Conservation (phyloP, 2,113 vertebrate genomes). For the Dunckerocampus dactyliophorus region DNA sequence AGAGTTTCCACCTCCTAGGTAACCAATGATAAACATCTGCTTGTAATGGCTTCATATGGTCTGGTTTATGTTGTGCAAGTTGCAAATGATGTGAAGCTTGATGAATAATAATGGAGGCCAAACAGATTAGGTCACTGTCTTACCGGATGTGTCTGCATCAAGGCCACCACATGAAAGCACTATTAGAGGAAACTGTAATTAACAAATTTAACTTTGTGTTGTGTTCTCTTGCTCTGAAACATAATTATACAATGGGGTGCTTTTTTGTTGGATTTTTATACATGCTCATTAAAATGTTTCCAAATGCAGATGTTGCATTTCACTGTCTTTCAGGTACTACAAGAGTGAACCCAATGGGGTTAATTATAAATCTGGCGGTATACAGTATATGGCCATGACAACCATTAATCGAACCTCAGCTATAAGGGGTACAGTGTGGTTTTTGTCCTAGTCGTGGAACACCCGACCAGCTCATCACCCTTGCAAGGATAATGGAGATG, state of each 20-base stretch:
- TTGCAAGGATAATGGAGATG: too few species aligned
- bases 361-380: too few species aligned
- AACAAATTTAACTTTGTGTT: not conserved
- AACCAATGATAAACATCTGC: slow-evolving; percentile 33
- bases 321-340: not conserved
- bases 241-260: not conserved
- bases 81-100: slow-evolving; percentile 8
- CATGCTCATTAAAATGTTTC: not conserved
- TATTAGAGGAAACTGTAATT: not conserved
- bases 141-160: not conserved
- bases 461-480: too few species aligned
- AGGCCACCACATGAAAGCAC: slow-evolving; percentile 6
- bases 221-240: not conserved
- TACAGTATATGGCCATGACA: too few species aligned
- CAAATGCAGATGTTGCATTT: not conserved
- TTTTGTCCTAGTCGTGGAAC: too few species aligned
- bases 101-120: slow-evolving; percentile 24
- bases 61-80: slow-evolving; percentile 1
- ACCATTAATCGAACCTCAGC: too few species aligned
- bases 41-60: slow-evolving; percentile 31
- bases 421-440: too few species aligned
- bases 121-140: slow-evolving; percentile 28
- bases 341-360: not conserved
- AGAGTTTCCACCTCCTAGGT: slow-evolving; percentile 24
- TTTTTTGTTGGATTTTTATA: not conserved